Percentiles rank a stretch among this genome's conserved stretches.
These are phyloP conservation scores for Saturnia japonica DNA, from an alignment of 2,888 invertebrate species.

Conservation along the genomic window DNA sequence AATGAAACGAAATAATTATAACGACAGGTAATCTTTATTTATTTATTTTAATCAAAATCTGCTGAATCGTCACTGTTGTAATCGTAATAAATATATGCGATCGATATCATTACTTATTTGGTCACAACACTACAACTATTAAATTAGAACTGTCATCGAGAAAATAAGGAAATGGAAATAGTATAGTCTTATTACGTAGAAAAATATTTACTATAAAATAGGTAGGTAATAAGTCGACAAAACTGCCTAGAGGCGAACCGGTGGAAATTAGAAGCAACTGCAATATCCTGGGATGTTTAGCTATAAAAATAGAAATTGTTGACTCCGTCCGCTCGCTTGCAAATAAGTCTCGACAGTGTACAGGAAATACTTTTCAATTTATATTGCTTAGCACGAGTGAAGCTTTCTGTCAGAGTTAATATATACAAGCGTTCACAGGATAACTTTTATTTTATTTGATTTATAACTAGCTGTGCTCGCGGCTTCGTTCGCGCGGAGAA, in stretches of 20 bases:
- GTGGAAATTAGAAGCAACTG: conserved; percentile 65
- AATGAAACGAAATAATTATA: too few relatives aligned
- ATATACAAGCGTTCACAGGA: not conserved
- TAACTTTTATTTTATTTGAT: not conserved
- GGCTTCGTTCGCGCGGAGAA: too few relatives aligned
- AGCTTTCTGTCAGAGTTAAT: not conserved
- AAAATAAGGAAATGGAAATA: too few relatives aligned
- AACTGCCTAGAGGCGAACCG: conserved; percentile 35
- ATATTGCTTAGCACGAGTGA: conserved; percentile 18
- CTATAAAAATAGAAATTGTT: conserved; percentile 56
- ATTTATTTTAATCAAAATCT: too few relatives aligned
- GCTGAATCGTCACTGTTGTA: too few relatives aligned
- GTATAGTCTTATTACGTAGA: too few relatives aligned
- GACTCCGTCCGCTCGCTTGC: conserved; percentile 38
- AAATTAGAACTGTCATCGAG: too few relatives aligned
- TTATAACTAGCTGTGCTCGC: too few relatives aligned
- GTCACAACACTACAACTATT: too few relatives aligned
- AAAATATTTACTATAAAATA: conserved; percentile 53
- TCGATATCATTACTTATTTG: too few relatives aligned
- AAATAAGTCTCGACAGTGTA: conserved; percentile 32
- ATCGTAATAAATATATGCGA: too few relatives aligned
- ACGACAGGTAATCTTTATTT: too few relatives aligned
- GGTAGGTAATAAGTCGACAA: conserved; percentile 52
- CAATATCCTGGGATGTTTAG: conserved; percentile 57
- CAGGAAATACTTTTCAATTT: conserved; percentile 28